Percentiles rank a stretch among this genome's conserved stretches.
Evolutionary conservation across 2,888 invertebrate genomes (phyloP).

Genomic region (Nephrocerus scutellatus): DNA sequence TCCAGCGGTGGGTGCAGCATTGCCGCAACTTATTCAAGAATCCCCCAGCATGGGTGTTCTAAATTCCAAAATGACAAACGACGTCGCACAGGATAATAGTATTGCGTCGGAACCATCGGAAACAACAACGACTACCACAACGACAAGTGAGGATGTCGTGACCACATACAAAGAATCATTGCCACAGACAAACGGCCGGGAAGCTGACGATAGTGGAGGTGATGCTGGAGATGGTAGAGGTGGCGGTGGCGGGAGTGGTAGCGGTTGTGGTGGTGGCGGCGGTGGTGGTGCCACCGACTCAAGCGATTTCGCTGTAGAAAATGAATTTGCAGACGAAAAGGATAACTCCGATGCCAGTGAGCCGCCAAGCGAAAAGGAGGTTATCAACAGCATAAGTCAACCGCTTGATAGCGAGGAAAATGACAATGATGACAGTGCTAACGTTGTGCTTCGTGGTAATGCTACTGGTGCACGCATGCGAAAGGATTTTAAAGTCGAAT

Average conservation of each 20-base stretch:
- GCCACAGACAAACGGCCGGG: conserved; percentile 22
- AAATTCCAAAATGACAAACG: conserved; percentile 31
- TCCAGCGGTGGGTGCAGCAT: conserved; percentile 39
- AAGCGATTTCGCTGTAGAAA: conserved; percentile 20
- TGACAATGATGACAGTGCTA: conserved; percentile 32
- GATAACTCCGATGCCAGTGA: conserved; percentile 38
- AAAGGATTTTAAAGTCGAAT: conserved; percentile 39
- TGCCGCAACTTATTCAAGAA: conserved; percentile 39
- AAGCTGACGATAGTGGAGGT: conserved; percentile 23
- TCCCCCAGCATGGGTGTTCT: conserved; percentile 43
- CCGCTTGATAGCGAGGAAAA: conserved; percentile 38
- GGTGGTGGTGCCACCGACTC: conserved; percentile 19
- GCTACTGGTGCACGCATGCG: conserved; percentile 20
- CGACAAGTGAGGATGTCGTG: conserved; percentile 46
- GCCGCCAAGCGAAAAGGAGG: conserved; percentile 29
- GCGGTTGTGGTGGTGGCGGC: conserved; percentile 1
- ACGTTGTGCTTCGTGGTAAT: conserved; percentile 20
- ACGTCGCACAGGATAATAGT: conserved; percentile 45
- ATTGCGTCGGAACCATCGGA: conserved; percentile 46
- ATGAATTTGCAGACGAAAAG: conserved; percentile 21
- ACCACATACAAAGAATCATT: conserved; percentile 45
- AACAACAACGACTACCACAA: conserved; percentile 45
- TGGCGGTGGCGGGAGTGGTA: not conserved
- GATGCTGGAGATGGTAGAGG: conserved; percentile 19
- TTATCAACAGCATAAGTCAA: conserved; percentile 33